A percentile compares a stretch with the other conserved stretches of the same genome.
Conservation (phyloP, 1,140 invertebrate genomes). For the Campoletis sonorensis region DNA sequence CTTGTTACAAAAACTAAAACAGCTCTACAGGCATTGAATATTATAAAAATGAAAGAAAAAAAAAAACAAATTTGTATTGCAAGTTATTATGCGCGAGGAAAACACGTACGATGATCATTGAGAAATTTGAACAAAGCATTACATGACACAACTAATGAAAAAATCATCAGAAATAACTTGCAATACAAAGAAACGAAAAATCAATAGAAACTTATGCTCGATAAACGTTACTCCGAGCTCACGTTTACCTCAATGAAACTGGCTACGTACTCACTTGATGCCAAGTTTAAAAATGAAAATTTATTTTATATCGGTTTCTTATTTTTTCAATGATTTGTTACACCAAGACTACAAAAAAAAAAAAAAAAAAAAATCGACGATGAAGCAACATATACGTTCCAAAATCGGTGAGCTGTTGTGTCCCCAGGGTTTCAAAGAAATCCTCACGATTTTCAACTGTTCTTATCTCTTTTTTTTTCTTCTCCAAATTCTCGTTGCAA, state of each 20-base stretch:
- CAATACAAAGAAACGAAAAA: neutral
- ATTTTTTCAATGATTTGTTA: neutral
- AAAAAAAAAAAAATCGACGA: neutral
- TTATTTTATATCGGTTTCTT: neutral
- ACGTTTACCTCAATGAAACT: neutral
- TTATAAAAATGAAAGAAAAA: neutral
- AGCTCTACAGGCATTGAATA: neutral
- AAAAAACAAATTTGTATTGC: neutral
- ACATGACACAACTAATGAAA: neutral
- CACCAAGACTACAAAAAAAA: too few relatives aligned
- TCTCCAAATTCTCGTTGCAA: neutral
- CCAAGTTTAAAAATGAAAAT: neutral
- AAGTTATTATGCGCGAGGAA: neutral
- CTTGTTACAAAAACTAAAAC: neutral
- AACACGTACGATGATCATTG: neutral
- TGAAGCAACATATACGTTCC: constrained; percentile 55
- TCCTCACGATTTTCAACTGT: constrained; percentile 65
- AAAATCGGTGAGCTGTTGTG: constrained; percentile 54
- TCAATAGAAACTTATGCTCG: neutral
- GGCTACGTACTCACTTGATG: constrained; percentile 6
- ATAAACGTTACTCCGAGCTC: neutral
- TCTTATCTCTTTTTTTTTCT: constrained; percentile 35
- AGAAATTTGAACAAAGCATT: neutral
- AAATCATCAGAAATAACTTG: neutral
- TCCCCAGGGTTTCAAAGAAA: constrained; percentile 52